These are phyloP conservation scores for Aythya baeri DNA, from an alignment of 2,113 vertebrate genomes.

Conservation along the genomic window DNA sequence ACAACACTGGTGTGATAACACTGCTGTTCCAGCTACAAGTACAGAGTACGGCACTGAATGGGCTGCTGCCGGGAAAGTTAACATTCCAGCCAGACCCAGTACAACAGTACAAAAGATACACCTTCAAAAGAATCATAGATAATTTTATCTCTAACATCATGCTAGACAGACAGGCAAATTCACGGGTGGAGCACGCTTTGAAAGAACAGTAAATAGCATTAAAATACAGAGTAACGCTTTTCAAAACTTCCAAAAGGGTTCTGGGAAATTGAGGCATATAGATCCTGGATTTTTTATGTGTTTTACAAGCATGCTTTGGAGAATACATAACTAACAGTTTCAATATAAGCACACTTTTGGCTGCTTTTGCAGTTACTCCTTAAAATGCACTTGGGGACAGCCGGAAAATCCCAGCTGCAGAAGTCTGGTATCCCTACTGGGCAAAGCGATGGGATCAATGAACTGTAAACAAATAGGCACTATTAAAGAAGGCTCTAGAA, in stretches of 20 bases:
- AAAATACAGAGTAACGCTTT: neutral
- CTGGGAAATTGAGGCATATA: neutral
- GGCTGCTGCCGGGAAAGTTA: too few relatives aligned
- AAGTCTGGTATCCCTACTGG: neutral
- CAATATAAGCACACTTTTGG: neutral
- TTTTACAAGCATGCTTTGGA: neutral
- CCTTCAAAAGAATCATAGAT: neutral
- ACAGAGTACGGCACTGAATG: too few relatives aligned
- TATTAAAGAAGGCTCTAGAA: neutral
- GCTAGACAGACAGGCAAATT: neutral
- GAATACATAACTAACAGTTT: neutral
- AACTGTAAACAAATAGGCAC: neutral
- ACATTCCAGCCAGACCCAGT: too few relatives aligned
- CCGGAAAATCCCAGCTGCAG: neutral
- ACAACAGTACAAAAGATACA: neutral
- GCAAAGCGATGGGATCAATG: neutral
- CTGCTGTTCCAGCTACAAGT: too few relatives aligned
- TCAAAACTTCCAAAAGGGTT: neutral
- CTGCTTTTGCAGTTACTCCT: neutral
- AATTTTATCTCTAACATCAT: neutral
- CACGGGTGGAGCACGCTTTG: neutral
- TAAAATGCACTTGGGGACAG: neutral
- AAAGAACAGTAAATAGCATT: neutral
- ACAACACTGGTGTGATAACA: too few relatives aligned
- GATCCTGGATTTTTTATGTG: neutral